These are phyloP conservation scores for Orius insidiosus DNA, from an alignment of 1,140 invertebrate genomes.

Conservation along the genomic window DNA sequence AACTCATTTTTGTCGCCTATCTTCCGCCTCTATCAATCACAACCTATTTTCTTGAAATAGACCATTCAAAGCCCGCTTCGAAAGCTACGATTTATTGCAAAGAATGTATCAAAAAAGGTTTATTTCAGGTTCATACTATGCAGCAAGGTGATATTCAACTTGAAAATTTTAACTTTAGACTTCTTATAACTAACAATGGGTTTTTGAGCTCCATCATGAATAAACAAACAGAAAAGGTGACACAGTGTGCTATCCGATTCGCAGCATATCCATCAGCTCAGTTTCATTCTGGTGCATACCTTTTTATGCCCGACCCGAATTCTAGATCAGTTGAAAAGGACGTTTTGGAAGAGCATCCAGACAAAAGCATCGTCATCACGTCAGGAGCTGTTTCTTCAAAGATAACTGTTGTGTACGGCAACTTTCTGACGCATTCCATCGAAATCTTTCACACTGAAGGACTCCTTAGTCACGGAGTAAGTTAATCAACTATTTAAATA, in stretches of 20 bases:
- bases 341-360: slow-evolving; percentile 47
- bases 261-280: slow-evolving; percentile 76
- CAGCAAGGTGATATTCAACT: slow-evolving; percentile 71
- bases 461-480: slow-evolving; percentile 43
- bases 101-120: slow-evolving; percentile 34
- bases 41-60: slow-evolving; percentile 45
- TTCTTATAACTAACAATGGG: slow-evolving; percentile 50
- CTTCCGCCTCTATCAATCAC: slow-evolving; percentile 53
- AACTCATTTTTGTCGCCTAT: slow-evolving; percentile 60
- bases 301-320: slow-evolving; percentile 83
- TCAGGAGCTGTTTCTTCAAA: slow-evolving; percentile 66
- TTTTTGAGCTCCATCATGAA: slow-evolving; percentile 60
- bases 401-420: slow-evolving; percentile 60
- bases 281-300: slow-evolving; percentile 84
- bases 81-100: slow-evolving; percentile 55
- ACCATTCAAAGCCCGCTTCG: slow-evolving; percentile 19
- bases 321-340: slow-evolving; percentile 41
- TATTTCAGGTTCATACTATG: slow-evolving; percentile 48
- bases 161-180: slow-evolving; percentile 58
- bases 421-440: slow-evolving; percentile 57
- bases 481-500: too few species aligned
- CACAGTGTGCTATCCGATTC: slow-evolving; percentile 61
- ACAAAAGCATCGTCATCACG: slow-evolving; percentile 56
- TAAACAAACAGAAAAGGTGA: slow-evolving; percentile 51
- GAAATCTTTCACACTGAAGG: slow-evolving; percentile 55